Evolutionary conservation across 2,888 invertebrate species (phyloP), one percentile per base, ranked within the genome.

Genomic region (Limnephilus rhombicus): DNA sequence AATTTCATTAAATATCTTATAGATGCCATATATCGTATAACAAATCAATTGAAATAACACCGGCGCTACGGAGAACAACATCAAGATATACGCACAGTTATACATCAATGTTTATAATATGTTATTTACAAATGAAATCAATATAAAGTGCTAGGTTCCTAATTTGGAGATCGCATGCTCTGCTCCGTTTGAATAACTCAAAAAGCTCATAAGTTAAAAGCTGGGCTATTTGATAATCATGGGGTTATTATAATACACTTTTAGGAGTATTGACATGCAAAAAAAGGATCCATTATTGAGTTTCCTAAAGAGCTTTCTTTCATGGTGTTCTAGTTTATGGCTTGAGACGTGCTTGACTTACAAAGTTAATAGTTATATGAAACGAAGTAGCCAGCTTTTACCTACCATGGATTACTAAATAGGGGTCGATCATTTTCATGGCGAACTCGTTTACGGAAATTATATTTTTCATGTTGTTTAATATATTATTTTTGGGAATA

Each of bases 61-160:
- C 18, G 18, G n/a, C 29, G 29, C 34, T 24, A 15, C 85, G 49
- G 3, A 45, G 18, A 45, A 49, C 49, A 86, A 49, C 9, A 53
- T 31, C 34, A 87, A 53, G 31, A 15, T 7, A 53, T 83, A 37
- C 34, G 45, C 45, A 1, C 9, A 41, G 41, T 41, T 41, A 41
- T 9, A 41, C 9, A 2, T 45, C 45, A 45, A 45, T 45, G 45
- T 11, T 45, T 45, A 7, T 45, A 12, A 11, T 45, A 45, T 2
- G 37, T 89, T 37, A 89, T 89, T 89, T 89, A 80, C 41, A 37
- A 34, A n/a, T 41, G 80, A 89, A 89, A 89, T 89, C 88, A 89
- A 89, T 89, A 80, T 41, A 13, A 31, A 89, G 68, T 68, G 68
- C 68, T 9, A 37, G 80, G 34, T n/a, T 29, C 88, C 37, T 89